A percentile compares a stretch with the other conserved stretches of the same genome.
These are phyloP conservation scores for Sus cebifrons DNA, from an alignment of 2,797 vertebrate genomes.

Conservation along the genomic window DNA sequence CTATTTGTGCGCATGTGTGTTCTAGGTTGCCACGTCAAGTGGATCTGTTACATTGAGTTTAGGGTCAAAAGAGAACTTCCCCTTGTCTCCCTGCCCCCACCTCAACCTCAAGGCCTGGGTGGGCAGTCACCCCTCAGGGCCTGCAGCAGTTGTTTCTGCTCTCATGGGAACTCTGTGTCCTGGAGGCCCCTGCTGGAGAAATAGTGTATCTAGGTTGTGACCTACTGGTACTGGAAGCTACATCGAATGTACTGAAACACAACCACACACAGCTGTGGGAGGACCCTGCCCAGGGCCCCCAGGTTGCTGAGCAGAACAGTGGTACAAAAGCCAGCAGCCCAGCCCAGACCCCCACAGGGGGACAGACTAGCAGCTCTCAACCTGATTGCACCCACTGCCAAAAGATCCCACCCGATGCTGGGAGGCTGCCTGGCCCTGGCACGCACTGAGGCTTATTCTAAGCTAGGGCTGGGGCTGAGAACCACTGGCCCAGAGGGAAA, in stretches of 20 bases:
- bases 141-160: not conserved
- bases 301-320: not conserved
- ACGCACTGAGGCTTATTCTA: not conserved
- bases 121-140: not conserved
- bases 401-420: not conserved
- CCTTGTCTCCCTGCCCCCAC: not conserved
- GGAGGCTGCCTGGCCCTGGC: not conserved
- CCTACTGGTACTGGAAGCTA: not conserved
- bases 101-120: not conserved
- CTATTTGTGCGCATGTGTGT: not conserved
- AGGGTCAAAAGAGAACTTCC: not conserved
- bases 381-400: not conserved
- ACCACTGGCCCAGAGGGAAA: not conserved
- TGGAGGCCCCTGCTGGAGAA: not conserved
- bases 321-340: fast-evolving
- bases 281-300: not conserved
- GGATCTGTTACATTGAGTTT: not conserved
- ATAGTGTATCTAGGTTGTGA: fast-evolving
- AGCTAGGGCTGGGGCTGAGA: fast-evolving
- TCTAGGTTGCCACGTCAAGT: not conserved
- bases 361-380: not conserved
- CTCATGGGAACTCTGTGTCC: not conserved
- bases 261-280: fast-evolving
- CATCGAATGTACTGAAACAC: not conserved
- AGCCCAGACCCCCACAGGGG: too few species aligned